Evolutionary conservation across 2,797 vertebrate species (phyloP).

Genomic region (Falco naumanni): DNA sequence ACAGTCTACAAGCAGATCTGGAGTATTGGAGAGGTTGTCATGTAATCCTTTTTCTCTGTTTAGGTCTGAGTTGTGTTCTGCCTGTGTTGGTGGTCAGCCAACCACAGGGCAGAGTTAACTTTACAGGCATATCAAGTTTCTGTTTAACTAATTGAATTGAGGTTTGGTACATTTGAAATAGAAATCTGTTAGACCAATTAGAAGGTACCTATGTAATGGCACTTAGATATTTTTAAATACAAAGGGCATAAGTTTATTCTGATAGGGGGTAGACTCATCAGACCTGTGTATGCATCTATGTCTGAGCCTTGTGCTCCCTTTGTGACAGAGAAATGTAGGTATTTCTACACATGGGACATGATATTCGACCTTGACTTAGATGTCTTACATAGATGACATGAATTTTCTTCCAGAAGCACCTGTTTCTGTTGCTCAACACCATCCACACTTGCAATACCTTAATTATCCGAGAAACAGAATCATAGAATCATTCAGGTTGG

Average conservation of each 20-base stretch:
- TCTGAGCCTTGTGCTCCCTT: neutral
- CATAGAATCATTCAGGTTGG: too few relatives aligned
- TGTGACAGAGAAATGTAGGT: neutral
- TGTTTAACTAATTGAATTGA: neutral
- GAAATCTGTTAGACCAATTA: neutral
- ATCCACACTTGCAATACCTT: neutral
- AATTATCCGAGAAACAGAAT: neutral
- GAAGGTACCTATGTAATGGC: neutral
- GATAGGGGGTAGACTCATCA: neutral
- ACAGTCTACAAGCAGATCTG: neutral
- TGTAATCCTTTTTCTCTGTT: neutral
- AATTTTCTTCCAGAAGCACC: neutral
- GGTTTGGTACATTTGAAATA: neutral
- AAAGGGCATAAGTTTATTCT: neutral
- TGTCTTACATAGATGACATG: fast-evolving
- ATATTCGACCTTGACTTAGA: neutral
- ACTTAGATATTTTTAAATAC: neutral
- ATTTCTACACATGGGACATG: neutral
- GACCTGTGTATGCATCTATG: neutral
- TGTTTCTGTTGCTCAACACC: neutral
- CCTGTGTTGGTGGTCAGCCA: neutral
- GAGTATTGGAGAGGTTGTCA: neutral
- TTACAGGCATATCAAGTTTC: neutral
- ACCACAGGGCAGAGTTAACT: neutral
- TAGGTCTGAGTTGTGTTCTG: neutral